Evolutionary conservation across 2,888 invertebrate species (phyloP), one percentile per base, ranked within the genome.

Genomic region (Acanthopleura granulata): DNA sequence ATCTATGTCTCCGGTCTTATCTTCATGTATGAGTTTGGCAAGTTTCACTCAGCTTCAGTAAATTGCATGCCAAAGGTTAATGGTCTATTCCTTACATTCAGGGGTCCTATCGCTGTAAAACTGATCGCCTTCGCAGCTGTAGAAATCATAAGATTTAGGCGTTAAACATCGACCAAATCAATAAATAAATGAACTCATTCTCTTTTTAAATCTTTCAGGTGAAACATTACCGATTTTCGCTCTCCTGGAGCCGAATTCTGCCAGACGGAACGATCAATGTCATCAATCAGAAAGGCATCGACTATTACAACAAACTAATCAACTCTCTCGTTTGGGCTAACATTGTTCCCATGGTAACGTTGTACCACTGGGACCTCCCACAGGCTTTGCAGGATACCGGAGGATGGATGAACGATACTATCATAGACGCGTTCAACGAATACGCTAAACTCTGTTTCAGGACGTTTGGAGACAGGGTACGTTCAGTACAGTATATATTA

Each of bases 251-350:
- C 0, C 91, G 96, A 72, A 92, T 96, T 70, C 90, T 95, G 80
- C 95, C 95, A 0, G 93, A 92, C 16, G 95, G 86, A 0, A 49
- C 77, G 11, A 75, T 73, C 0, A 49, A n/a, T 0, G 18, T 18
- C 30, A 71, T 95, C 27, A 96, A 95, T 87, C 91, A 92, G 62
- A 92, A 93, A 0, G 96, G 95, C 25, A 92, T 96, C 16, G 91
- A 93, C 76, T 95, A 95, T 90, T 97, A 97, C 89, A 94, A 93
- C 84, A 93, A 94, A 80, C 90, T 97, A 69, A 94, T 96, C 74
- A 92, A 95, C 84, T 94, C 93, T 83, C 91, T 96, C 11, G 80
- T 94, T 11, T 91, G 89, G 0, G 91, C 92, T 74, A 92, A 91
- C 18, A 93, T 94, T 75, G 87, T 90, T 74, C 94, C 94, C 4